phyloP scores from a whole-genome alignment of 2,888 invertebrate genomes.

The Tanypteryx hageni region DNA sequence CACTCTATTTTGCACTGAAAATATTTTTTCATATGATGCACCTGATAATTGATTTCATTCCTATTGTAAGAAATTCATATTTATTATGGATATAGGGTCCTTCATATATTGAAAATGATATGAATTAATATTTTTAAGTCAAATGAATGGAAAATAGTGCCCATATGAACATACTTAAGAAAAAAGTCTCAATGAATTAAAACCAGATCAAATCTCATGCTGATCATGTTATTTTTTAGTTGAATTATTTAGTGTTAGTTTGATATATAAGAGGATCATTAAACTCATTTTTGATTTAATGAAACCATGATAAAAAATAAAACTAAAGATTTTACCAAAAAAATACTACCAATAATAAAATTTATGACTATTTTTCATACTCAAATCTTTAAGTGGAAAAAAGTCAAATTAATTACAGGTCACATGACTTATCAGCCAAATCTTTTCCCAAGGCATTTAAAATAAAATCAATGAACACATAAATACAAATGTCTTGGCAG shows the following conservation, averaged over 20 bases:
- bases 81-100: too few species aligned
- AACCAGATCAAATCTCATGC: too few species aligned
- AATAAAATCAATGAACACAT: neutral
- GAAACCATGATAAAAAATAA: slow-evolving; percentile 1
- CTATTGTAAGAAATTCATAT: too few species aligned
- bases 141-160: too few species aligned
- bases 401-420: neutral
- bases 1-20: neutral
- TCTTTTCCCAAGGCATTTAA: neutral
- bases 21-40: too few species aligned
- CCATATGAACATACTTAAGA: too few species aligned
- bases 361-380: neutral
- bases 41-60: too few species aligned
- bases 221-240: too few species aligned
- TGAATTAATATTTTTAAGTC: too few species aligned
- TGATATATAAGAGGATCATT: neutral
- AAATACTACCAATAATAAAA: slow-evolving; percentile 1
- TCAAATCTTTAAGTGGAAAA: neutral
- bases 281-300: neutral
- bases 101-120: too few species aligned
- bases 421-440: neutral
- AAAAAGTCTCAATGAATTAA: too few species aligned
- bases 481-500: slow-evolving; percentile 56
- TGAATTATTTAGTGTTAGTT: neutral
- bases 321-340: neutral